Evolutionary conservation across 2,797 vertebrate species (phyloP).

Genomic region (Parauchenoglanis punctatus): DNA sequence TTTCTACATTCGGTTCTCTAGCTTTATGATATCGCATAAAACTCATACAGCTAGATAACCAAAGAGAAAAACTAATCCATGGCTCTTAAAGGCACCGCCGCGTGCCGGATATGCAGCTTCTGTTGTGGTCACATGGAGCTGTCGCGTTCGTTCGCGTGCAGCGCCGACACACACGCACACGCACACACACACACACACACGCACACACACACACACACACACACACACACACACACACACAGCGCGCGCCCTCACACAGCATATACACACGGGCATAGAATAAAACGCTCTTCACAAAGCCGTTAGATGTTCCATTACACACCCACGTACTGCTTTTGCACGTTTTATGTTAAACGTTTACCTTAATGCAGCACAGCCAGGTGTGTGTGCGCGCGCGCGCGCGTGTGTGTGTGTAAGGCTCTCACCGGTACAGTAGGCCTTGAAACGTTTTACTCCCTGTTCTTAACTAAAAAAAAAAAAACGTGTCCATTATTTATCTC

Average conservation of each 20-base stretch:
- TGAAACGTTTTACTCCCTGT: conserved; percentile 38
- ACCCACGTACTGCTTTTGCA: background rate
- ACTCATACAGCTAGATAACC: conserved; percentile 86
- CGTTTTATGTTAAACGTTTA: background rate
- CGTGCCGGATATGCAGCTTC: conserved; percentile 68
- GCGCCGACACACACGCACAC: conserved; percentile 37
- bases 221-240: background rate
- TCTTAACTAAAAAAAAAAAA: conserved; percentile 4
- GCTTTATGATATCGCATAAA: conserved; percentile 96
- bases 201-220: background rate
- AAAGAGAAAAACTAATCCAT: conserved; percentile 79
- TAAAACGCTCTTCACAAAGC: conserved; percentile 2
- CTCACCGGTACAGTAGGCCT: conserved; percentile 49
- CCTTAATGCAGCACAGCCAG: conserved; percentile 20
- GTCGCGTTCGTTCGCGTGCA: conserved; percentile 71
- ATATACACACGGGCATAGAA: conserved; percentile 41
- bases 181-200: background rate
- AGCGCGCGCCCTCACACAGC: background rate
- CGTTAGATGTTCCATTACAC: background rate
- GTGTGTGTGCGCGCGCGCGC: conserved; percentile 21
- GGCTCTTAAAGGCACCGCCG: conserved; percentile 83
- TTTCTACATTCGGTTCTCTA: conserved; percentile 99
- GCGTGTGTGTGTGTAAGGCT: background rate
- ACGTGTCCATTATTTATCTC: conserved; percentile 1
- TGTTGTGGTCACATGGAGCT: conserved; percentile 84